Percentiles rank a stretch among this genome's conserved stretches.
Conservation (phyloP, 2,113 vertebrate genomes). For the Thomomys bottae region DNA sequence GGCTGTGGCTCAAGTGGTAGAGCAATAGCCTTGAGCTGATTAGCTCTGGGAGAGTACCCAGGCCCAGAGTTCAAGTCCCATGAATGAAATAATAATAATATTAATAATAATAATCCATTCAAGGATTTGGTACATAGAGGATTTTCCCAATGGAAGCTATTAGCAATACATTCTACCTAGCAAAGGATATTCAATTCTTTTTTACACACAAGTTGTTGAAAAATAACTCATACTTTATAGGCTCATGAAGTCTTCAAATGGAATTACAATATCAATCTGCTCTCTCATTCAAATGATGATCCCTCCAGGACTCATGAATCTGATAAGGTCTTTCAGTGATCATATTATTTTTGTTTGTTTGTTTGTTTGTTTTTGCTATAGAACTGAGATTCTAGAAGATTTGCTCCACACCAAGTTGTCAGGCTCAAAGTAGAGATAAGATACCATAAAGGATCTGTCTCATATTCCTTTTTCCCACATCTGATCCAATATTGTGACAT, state of each 20-base stretch:
- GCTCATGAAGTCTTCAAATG: background rate
- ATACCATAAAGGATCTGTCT: background rate
- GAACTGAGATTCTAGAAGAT: background rate
- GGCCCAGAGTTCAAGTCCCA: too few species aligned
- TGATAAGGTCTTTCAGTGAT: background rate
- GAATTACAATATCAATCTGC: background rate
- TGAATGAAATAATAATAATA: background rate
- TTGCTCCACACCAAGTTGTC: background rate
- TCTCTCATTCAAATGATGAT: background rate
- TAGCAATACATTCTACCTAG: background rate
- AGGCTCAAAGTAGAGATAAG: background rate
- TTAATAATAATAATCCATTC: background rate
- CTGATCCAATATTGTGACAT: background rate
- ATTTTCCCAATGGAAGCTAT: background rate
- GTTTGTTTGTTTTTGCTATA: background rate
- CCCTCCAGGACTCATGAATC: background rate
- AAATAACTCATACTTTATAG: background rate
- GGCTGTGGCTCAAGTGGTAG: too few species aligned
- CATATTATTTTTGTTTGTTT: background rate
- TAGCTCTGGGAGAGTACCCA: too few species aligned
- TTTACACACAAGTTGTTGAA: background rate
- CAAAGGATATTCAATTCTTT: background rate
- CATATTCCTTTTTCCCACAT: background rate
- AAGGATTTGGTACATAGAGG: background rate
- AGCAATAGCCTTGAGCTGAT: too few species aligned